Percentiles rank a stretch among this genome's conserved stretches.
phyloP scores from a whole-genome alignment of 2,888 invertebrate species.

The Eupithecia tripunctaria region DNA sequence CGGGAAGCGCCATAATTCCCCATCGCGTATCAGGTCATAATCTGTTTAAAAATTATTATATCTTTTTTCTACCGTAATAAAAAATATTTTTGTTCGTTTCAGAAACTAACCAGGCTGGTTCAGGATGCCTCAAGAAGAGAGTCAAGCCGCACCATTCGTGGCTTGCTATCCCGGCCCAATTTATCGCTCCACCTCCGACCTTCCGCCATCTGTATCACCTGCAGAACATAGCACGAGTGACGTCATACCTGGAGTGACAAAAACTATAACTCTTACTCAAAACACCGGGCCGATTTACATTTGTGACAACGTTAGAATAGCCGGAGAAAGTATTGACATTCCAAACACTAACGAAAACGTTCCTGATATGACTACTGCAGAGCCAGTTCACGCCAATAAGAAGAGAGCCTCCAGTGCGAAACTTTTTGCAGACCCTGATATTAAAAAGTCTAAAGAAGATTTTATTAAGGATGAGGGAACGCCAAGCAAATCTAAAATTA shows the following conservation, averaged over 20 bases:
- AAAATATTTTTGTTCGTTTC: background rate
- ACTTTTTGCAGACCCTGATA: background rate
- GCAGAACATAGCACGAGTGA: background rate
- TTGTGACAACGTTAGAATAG: slow-evolving; percentile 2
- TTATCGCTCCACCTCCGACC: background rate
- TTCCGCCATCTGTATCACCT: background rate
- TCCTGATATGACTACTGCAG: background rate
- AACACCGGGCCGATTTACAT: slow-evolving; percentile 1
- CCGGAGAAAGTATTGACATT: background rate
- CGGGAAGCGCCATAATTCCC: too few relatives aligned
- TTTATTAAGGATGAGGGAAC: background rate
- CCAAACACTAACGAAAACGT: background rate
- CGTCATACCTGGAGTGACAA: background rate
- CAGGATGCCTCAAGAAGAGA: background rate
- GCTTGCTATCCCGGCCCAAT: slow-evolving; percentile 5
- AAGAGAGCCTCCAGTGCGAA: background rate
- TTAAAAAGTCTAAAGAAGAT: background rate
- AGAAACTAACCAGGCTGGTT: background rate
- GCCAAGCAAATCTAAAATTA: background rate
- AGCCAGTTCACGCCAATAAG: background rate
- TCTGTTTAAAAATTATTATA: background rate
- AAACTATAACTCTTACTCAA: background rate
- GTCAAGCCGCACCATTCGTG: background rate
- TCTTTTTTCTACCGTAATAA: background rate
- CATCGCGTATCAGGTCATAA: too few relatives aligned